Evolutionary conservation across 2,797 vertebrate species (phyloP).

Genomic region (Xenopus petersii): DNA sequence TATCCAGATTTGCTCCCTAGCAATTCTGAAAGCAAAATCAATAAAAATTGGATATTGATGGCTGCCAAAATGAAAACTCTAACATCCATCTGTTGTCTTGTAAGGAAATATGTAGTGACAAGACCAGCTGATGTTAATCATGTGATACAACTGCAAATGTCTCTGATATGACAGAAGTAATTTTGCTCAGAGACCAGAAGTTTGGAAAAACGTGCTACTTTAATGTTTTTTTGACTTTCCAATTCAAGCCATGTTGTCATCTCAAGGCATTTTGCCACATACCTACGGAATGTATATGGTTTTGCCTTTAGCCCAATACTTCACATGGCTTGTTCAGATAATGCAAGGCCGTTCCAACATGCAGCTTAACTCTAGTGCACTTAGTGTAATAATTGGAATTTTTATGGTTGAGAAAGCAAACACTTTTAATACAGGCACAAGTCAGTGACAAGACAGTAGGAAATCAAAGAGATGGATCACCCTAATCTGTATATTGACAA

Average conservation of each 20-base stretch:
- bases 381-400: slow-evolving; percentile 88
- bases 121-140: slow-evolving; percentile 67
- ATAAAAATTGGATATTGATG: no score
- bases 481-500: slow-evolving; percentile 95
- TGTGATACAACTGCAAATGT: slow-evolving; percentile 61
- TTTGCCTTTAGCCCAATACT: slow-evolving; percentile 62
- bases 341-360: slow-evolving; percentile 67
- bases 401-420: slow-evolving; percentile 86
- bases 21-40: no score
- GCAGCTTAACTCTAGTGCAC: slow-evolving; percentile 72
- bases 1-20: no score
- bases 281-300: slow-evolving; percentile 65
- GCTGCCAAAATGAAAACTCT: slow-evolving; percentile 30
- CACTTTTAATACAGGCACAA: slow-evolving; percentile 84
- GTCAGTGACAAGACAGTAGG: slow-evolving; percentile 79
- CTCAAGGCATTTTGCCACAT: slow-evolving; percentile 67
- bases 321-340: slow-evolving; percentile 72
- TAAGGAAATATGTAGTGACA: slow-evolving; percentile 65
- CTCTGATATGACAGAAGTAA: slow-evolving; percentile 65
- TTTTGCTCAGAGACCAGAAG: slow-evolving; percentile 65
- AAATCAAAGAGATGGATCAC: slow-evolving; percentile 95
- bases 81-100: slow-evolving; percentile 68
- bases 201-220: slow-evolving; percentile 58
- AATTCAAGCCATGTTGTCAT: slow-evolving; percentile 66
- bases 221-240: slow-evolving; percentile 61